Evolutionary conservation across 2,113 vertebrate species (phyloP).

Genomic region (Hiodon tergisus): DNA sequence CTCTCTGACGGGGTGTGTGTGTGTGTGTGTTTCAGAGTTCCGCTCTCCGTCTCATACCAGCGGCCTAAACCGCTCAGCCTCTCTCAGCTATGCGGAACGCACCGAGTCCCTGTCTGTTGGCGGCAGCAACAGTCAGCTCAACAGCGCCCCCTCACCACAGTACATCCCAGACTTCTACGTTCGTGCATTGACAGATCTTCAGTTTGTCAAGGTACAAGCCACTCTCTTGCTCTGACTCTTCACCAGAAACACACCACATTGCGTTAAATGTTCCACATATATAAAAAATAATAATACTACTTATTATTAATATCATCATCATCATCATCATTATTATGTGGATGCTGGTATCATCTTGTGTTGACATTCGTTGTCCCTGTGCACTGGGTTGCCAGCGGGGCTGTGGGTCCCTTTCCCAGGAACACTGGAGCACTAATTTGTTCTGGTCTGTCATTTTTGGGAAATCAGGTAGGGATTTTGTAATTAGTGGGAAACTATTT

Average conservation of each 20-base stretch:
- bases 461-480: too few relatives aligned
- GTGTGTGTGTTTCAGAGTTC: conserved; percentile 60
- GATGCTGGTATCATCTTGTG: too few relatives aligned
- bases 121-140: conserved; percentile 79
- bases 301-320: too few relatives aligned
- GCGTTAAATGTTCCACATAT: too few relatives aligned
- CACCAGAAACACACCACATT: too few relatives aligned
- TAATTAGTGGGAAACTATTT: too few relatives aligned
- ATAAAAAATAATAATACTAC: not conserved
- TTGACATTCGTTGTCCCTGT: too few relatives aligned
- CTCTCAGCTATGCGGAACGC: conserved; percentile 73
- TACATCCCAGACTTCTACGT: conserved; percentile 91
- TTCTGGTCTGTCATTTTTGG: too few relatives aligned
- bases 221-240: not conserved
- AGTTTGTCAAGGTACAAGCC: conserved; percentile 77
- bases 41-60: conserved; percentile 75
- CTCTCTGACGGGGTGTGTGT: conserved; percentile 18
- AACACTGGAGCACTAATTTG: too few relatives aligned
- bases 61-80: conserved; percentile 77
- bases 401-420: too few relatives aligned
- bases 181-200: conserved; percentile 80
- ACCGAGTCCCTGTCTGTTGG: conserved; percentile 60
- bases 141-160: conserved; percentile 51
- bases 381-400: too few relatives aligned
- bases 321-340: too few relatives aligned